Conservation (phyloP, 2,888 invertebrate species). For the Hyposoter dolosus region DNA sequence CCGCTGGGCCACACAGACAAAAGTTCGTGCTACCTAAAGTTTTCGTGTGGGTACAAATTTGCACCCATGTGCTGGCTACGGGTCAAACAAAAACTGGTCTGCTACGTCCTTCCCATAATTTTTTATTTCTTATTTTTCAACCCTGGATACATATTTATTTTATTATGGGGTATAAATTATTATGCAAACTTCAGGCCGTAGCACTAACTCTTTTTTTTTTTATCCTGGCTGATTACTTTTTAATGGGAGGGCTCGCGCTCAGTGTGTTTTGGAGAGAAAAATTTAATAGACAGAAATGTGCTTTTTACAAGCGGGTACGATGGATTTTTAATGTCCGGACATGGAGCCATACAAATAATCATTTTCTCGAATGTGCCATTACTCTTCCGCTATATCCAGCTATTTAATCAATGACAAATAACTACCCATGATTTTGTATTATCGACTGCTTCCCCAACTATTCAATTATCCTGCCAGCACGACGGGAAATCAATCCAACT, state of each 20-base stretch:
- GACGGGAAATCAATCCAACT: constrained; percentile 38
- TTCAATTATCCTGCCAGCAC: constrained; percentile 43
- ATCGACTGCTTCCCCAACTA: constrained; percentile 46
- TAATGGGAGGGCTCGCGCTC: neutral
- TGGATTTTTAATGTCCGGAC: neutral
- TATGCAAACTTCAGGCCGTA: neutral
- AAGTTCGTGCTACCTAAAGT: no score
- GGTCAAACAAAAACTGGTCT: no score
- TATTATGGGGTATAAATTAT: neutral
- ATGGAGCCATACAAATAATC: neutral
- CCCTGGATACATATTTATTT: neutral
- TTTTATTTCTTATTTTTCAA: neutral
- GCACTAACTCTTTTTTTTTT: neutral
- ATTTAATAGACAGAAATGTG: neutral
- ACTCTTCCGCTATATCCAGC: neutral
- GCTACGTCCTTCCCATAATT: no score
- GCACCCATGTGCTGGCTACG: no score
- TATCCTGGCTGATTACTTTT: neutral
- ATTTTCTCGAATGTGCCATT: neutral
- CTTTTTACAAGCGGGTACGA: neutral
- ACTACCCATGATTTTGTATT: constrained; percentile 5
- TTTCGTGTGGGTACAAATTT: no score
- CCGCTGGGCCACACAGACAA: no score
- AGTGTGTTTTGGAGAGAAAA: neutral
- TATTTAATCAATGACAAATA: constrained; percentile 15